Evolutionary conservation across 2,888 invertebrate species (phyloP).

Genomic region (Chrysolina oricalcia): DNA sequence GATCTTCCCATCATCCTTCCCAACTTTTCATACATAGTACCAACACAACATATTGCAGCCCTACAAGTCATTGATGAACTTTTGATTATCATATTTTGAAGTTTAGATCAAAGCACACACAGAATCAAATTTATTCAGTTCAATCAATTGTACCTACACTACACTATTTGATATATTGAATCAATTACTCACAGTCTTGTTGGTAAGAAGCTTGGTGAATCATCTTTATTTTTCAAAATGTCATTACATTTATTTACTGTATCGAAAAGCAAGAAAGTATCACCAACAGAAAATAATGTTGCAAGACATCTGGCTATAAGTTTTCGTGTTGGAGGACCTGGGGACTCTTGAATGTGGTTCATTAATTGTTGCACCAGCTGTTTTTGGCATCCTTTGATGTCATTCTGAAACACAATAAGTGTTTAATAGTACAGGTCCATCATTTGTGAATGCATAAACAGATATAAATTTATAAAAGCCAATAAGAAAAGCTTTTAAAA

Average conservation of each 20-base stretch:
- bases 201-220: slow-evolving; percentile 95
- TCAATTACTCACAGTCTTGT: slow-evolving; percentile 87
- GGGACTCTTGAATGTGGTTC: slow-evolving; percentile 89
- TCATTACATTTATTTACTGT: slow-evolving; percentile 99
- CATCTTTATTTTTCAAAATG: slow-evolving; percentile 96
- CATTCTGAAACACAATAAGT: slow-evolving; percentile 77
- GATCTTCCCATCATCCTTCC: slow-evolving; percentile 99
- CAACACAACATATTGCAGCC: slow-evolving; percentile 95
- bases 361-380: slow-evolving; percentile 95
- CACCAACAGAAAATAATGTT: slow-evolving; percentile 96
- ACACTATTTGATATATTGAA: too few species aligned
- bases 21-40: slow-evolving; percentile 97
- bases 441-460: background rate
- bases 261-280: slow-evolving; percentile 96
- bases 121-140: too few species aligned
- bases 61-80: slow-evolving; percentile 76
- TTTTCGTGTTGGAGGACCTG: slow-evolving; percentile 94
- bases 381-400: slow-evolving; percentile 97
- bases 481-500: too few species aligned
- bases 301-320: slow-evolving; percentile 94
- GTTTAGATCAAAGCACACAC: too few species aligned
- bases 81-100: too few species aligned
- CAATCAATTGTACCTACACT: too few species aligned
- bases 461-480: too few species aligned
- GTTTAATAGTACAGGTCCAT: background rate